Percentiles rank a stretch among this genome's conserved stretches.
These are phyloP conservation scores for Salmo trutta DNA, from an alignment of 2,797 vertebrate genomes.

Conservation along the genomic window DNA sequence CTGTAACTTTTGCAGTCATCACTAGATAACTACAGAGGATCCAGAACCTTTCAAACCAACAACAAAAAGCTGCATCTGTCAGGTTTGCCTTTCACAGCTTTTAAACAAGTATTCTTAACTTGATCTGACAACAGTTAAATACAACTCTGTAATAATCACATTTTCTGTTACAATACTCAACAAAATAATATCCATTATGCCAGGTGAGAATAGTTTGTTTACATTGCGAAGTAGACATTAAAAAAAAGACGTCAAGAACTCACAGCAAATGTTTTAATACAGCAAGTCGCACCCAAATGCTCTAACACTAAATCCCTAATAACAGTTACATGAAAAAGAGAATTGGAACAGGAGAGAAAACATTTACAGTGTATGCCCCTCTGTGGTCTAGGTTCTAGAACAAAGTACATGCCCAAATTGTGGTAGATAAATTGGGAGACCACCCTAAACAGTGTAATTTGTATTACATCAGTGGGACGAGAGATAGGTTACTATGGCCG, in stretches of 20 bases:
- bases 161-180: slow-evolving; percentile 1
- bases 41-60: background rate
- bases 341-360: slow-evolving; percentile 24
- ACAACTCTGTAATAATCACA: background rate
- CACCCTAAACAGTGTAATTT: background rate
- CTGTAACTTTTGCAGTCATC: slow-evolving; percentile 11
- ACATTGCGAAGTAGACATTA: slow-evolving; percentile 25
- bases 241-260: slow-evolving; percentile 25
- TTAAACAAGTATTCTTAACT: background rate
- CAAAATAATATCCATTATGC: slow-evolving; percentile 21
- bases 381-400: slow-evolving; percentile 13
- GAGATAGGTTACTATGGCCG: background rate
- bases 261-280: slow-evolving; percentile 37
- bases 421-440: background rate
- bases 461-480: slow-evolving; percentile 10
- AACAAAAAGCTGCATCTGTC: background rate
- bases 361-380: slow-evolving; percentile 3
- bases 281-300: slow-evolving; percentile 25
- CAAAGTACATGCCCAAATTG: slow-evolving; percentile 9
- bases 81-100: background rate
- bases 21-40: slow-evolving; percentile 13
- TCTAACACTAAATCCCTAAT: slow-evolving; percentile 17
- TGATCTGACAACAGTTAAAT: background rate
- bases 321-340: slow-evolving; percentile 19
- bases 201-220: slow-evolving; percentile 44